Conservation (phyloP, 2,888 invertebrate species). For the Chloromyia formosa region DNA sequence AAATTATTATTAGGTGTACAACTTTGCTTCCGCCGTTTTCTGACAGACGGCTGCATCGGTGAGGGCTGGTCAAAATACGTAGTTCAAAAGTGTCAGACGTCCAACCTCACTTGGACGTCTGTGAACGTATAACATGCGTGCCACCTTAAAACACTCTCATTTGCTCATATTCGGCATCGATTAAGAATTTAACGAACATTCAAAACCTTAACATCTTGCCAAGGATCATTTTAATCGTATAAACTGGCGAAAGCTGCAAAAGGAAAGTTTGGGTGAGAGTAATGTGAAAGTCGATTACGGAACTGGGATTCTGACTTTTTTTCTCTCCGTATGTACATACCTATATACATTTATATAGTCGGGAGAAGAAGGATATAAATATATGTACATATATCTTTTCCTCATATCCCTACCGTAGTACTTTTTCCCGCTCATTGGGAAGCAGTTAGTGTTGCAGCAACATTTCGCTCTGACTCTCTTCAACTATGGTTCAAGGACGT, state of each 20-base stretch:
- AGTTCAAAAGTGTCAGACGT: too few species aligned
- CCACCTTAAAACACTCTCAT: too few species aligned
- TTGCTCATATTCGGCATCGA: not conserved
- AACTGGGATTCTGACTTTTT: not conserved
- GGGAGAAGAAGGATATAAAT: not conserved
- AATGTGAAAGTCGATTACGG: slow-evolving; percentile 26
- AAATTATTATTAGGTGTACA: too few species aligned
- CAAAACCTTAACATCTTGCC: slow-evolving; percentile 21
- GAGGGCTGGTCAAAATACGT: too few species aligned
- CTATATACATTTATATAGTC: too few species aligned
- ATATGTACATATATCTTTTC: not conserved
- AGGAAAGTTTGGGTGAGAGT: slow-evolving; percentile 10
- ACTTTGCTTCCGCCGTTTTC: too few species aligned
- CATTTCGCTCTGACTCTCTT: slow-evolving; percentile 18
- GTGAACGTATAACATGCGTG: too few species aligned
- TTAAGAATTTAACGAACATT: slow-evolving; percentile 21
- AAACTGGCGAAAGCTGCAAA: slow-evolving; percentile 23
- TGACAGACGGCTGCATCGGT: too few species aligned
- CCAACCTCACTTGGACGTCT: too few species aligned
- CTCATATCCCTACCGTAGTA: not conserved
- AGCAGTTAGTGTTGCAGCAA: slow-evolving; percentile 31
- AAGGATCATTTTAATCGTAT: slow-evolving; percentile 24
- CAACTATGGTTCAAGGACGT: slow-evolving; percentile 48
- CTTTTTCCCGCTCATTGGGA: not conserved
- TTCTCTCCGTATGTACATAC: not conserved